A percentile compares a stretch with the other conserved stretches of the same genome.
Conservation (phyloP, 2,113 vertebrate genomes). For the Percina caprodes region DNA sequence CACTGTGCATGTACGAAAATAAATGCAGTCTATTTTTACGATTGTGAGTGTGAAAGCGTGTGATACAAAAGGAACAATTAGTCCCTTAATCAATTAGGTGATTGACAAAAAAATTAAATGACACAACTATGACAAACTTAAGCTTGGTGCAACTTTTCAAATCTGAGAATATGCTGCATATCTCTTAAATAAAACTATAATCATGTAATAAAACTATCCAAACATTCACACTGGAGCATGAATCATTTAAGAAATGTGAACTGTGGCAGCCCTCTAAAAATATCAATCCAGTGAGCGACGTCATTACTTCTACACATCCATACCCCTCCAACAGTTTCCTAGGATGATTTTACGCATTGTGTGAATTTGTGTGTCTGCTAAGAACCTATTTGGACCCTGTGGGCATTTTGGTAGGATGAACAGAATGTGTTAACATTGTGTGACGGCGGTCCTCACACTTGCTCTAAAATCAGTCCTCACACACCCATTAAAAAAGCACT, state of each 20-base stretch:
- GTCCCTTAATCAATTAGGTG: background rate
- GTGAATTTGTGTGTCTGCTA: conserved; percentile 22
- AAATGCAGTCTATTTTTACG: background rate
- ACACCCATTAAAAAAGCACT: conserved; percentile 42
- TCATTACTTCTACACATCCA: background rate
- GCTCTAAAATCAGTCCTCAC: conserved; percentile 63
- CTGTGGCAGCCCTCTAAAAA: conserved; percentile 9
- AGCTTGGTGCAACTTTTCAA: no score
- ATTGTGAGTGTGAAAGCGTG: background rate
- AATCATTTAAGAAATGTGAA: conserved; percentile 45
- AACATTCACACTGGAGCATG: conserved; percentile 15
- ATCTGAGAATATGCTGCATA: no score
- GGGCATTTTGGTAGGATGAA: conserved; percentile 51
- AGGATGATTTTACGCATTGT: background rate
- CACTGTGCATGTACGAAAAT: background rate
- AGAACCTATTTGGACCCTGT: conserved; percentile 43
- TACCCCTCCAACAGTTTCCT: conserved; percentile 1
- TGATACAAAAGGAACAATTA: background rate
- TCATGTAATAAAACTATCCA: no score
- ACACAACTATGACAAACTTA: no score
- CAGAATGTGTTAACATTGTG: conserved; percentile 73
- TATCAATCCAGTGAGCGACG: background rate
- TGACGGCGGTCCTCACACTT: conserved; percentile 70
- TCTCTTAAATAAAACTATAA: no score
- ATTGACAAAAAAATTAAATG: background rate